Base-by-base conservation (phyloP, 2,113 vertebrate genomes). In the Hoplias malabaricus region DNA sequence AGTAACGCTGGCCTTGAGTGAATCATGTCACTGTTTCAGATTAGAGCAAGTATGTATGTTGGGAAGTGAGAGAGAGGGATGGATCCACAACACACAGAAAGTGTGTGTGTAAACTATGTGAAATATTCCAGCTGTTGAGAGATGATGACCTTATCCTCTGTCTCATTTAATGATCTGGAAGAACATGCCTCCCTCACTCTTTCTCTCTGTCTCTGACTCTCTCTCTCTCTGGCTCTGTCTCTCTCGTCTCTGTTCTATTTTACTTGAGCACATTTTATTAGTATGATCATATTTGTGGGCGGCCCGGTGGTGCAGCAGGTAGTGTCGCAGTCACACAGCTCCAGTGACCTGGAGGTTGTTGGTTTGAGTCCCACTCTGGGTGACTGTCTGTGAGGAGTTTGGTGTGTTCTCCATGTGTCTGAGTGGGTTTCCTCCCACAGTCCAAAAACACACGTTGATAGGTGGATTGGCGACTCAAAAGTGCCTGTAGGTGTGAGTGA, bases 21-120 rank as follows among this genome's bases (percentile, higher is more conserved):
- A 66, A 42, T 71, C 56, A 54, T 36, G 48, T 56, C 42, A 74
- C 75, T 77, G 63, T 73, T 71, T 77, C 21, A 34, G 40, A 69
- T 80, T 57, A 66, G 61, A 69, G 62, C 40, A 34, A 34, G 27
- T 43, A 62, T 76, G 27, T 43, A 62, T 76, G 81, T 71, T 43
- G 36, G 40, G 42, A 65, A 80, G 50, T 67, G 34, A 33, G 25
- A n/a, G 10, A 68, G 53, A 33, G 57, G 31, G 27, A 54, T 69
- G 65, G 69, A 36, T 63, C 66, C 63, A 50, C 59, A 50, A 66
- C 9, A 53, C 43, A 65, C 50, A 50, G 70, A 69, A 69, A 53
- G 36, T 54, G 23, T 29, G 50, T 78, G 36, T 79, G 43, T 62
- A 25, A 63, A 50, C 62, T 57, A 76, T 42, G 50, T 61, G 53